phyloP scores from a whole-genome alignment of 2,888 invertebrate species.

The Megamerina dolium region DNA sequence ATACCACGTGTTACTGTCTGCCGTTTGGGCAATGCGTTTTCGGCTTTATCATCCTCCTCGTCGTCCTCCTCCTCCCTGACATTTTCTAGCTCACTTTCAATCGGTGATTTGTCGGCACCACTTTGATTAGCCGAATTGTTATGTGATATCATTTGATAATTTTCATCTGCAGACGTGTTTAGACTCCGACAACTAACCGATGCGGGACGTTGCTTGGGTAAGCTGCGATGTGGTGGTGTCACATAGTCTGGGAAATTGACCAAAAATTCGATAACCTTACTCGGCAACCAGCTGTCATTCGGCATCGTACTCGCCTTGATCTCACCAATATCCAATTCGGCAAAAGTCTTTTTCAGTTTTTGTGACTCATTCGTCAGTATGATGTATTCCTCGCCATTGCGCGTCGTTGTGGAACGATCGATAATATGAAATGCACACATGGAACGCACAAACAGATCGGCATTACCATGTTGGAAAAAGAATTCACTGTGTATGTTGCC shows the following conservation, averaged over 20 bases:
- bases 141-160: slow-evolving; percentile 39
- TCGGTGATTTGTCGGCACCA: slow-evolving; percentile 52
- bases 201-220: slow-evolving; percentile 30
- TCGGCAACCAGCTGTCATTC: slow-evolving; percentile 44
- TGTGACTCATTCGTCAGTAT: slow-evolving; percentile 65
- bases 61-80: slow-evolving; percentile 38
- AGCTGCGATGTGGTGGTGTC: slow-evolving; percentile 34
- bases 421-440: slow-evolving; percentile 42
- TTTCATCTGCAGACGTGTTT: slow-evolving; percentile 29
- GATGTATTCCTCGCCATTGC: slow-evolving; percentile 57
- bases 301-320: slow-evolving; percentile 40
- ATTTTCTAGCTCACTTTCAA: slow-evolving; percentile 52
- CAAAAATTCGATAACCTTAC: slow-evolving; percentile 41
- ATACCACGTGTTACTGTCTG: slow-evolving; percentile 35
- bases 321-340: slow-evolving; percentile 68
- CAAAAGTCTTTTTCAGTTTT: slow-evolving; percentile 77
- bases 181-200: slow-evolving; percentile 21
- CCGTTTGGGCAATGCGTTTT: slow-evolving; percentile 39
- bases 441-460: slow-evolving; percentile 56
- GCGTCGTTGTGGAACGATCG: slow-evolving; percentile 53
- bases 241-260: slow-evolving; percentile 44
- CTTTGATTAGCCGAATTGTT: slow-evolving; percentile 33
- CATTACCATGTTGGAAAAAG: slow-evolving; percentile 83
- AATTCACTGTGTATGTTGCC: slow-evolving; percentile 63
- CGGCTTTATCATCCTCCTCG: slow-evolving; percentile 37